Evolutionary conservation across 2,113 vertebrate genomes (phyloP).

Genomic region (Saccopteryx bilineata): DNA sequence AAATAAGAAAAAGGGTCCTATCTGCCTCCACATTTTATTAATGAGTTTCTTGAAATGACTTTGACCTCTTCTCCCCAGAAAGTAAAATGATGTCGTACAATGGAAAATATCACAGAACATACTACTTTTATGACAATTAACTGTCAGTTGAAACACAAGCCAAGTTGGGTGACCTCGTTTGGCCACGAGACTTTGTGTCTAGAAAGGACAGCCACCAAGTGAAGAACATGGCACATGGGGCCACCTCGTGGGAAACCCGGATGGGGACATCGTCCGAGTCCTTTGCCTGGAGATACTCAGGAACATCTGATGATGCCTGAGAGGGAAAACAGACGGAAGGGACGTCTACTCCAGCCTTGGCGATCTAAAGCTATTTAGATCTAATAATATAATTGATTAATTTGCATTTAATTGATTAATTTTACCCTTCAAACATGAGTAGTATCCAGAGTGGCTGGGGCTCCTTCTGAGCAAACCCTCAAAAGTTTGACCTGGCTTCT

Average conservation of each 20-base stretch:
- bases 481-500: background rate
- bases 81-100: background rate
- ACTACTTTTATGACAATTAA: conserved; percentile 36
- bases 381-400: conserved; percentile 45
- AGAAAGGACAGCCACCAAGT: background rate
- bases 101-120: background rate
- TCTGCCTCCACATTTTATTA: conserved; percentile 14
- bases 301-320: conserved; percentile 20
- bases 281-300: background rate
- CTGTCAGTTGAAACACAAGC: background rate
- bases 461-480: background rate
- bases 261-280: background rate
- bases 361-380: background rate
- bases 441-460: background rate
- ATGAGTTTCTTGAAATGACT: conserved; percentile 7
- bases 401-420: conserved; percentile 40
- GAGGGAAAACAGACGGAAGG: conserved; percentile 24
- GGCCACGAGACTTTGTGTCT: background rate
- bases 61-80: conserved; percentile 31
- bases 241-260: background rate
- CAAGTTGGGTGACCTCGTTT: background rate
- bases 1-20: background rate
- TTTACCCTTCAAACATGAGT: background rate
- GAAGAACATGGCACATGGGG: background rate
- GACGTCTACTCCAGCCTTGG: conserved; percentile 36